phyloP scores from a whole-genome alignment of 2,113 vertebrate genomes.

The Hyperopisus bebe region DNA sequence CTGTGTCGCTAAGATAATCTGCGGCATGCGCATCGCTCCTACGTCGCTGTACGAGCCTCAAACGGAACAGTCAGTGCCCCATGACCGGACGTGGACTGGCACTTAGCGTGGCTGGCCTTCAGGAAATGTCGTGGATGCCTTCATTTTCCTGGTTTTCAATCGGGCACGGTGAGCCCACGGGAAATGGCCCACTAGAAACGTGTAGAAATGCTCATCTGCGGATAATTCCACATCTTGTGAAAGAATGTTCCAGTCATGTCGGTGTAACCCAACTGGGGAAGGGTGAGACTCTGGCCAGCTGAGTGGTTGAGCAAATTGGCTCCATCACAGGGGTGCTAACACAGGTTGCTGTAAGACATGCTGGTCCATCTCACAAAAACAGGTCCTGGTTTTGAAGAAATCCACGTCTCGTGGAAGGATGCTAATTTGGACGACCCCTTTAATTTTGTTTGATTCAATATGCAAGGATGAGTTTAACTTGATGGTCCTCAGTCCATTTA shows the following conservation, averaged over 20 bases:
- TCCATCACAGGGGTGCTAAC: constrained; percentile 2
- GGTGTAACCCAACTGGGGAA: not conserved
- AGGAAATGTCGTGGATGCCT: not conserved
- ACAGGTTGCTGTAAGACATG: not conserved
- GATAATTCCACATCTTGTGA: not conserved
- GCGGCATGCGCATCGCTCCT: not conserved
- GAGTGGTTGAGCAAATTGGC: constrained; percentile 34
- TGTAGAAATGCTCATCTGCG: not conserved
- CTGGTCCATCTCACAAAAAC: not conserved
- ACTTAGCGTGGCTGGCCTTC: not conserved
- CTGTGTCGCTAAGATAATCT: not conserved
- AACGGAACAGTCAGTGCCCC: not conserved
- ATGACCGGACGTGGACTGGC: not conserved
- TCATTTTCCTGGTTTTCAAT: not conserved
- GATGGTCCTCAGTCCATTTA: not conserved
- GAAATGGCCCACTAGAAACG: not conserved
- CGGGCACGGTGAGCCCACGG: not conserved
- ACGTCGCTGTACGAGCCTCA: not conserved
- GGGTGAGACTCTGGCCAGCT: too few species aligned
- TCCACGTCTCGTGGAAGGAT: not conserved
- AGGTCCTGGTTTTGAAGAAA: not conserved
- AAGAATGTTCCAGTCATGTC: not conserved
- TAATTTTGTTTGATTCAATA: not conserved
- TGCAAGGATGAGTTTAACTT: not conserved
- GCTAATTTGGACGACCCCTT: not conserved